A percentile compares a stretch with the other conserved stretches of the same genome.
Conservation (phyloP, 2,888 invertebrate genomes). For the Pilophorus perplexus region DNA sequence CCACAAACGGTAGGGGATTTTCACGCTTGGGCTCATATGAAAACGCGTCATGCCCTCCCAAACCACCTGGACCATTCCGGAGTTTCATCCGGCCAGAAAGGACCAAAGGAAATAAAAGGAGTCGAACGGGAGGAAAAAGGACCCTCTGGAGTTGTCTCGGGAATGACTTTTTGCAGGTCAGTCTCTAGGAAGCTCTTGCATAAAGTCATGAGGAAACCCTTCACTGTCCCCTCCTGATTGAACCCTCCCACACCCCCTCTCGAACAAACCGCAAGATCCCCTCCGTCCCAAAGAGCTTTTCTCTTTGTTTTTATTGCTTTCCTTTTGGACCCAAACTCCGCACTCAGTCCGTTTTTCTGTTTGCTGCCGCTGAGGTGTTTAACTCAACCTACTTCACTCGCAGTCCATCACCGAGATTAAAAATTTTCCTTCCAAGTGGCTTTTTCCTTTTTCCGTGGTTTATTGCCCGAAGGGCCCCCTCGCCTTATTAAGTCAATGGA, state of each 20-base stretch:
- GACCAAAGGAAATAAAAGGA: constrained; percentile 26
- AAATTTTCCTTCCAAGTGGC: constrained; percentile 38
- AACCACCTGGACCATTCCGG: too few species aligned
- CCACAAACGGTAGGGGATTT: too few species aligned
- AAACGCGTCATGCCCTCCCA: too few species aligned
- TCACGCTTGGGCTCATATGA: too few species aligned
- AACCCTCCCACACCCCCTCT: too few species aligned
- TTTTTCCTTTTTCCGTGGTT: constrained; percentile 31
- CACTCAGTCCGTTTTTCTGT: constrained; percentile 7
- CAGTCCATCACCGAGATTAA: constrained; percentile 41
- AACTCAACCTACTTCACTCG: constrained; percentile 14
- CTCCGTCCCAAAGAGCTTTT: neutral
- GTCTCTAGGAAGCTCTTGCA: constrained; percentile 42
- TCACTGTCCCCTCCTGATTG: constrained; percentile 40
- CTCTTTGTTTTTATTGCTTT: constrained; percentile 44
- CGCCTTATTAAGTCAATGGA: constrained; percentile 38
- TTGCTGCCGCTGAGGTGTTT: constrained; percentile 26
- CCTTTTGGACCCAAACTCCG: neutral
- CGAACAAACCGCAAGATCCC: too few species aligned
- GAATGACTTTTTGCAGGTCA: constrained; percentile 39
- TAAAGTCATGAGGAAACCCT: constrained; percentile 45
- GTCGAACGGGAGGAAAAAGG: constrained; percentile 2
- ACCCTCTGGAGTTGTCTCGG: constrained; percentile 12
- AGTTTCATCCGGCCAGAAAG: too few species aligned
- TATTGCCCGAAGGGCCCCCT: constrained; percentile 20